Conservation (phyloP, 1,140 invertebrate species). For the Leptinotarsa lineolata region DNA sequence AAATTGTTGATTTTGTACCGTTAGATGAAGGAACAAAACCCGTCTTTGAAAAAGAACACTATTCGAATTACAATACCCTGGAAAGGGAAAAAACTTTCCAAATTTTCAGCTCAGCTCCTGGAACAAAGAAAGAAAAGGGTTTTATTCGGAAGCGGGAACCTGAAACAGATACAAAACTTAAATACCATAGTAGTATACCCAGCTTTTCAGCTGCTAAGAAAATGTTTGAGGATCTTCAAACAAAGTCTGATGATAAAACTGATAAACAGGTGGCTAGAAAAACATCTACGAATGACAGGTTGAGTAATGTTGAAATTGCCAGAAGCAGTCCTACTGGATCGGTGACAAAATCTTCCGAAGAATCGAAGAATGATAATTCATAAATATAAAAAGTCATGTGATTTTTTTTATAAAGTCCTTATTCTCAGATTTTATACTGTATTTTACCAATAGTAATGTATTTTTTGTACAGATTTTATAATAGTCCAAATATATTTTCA, state of each 20-base stretch:
- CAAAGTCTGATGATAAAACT: conserved; percentile 4
- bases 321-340: not conserved
- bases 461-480: too few relatives aligned
- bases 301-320: not conserved
- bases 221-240: conserved; percentile 32
- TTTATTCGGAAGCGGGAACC: not conserved
- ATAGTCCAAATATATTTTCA: too few relatives aligned
- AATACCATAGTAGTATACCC: conserved; percentile 12
- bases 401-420: too few relatives aligned
- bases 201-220: conserved; percentile 39
- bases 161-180: conserved; percentile 5
- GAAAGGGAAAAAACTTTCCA: conserved; percentile 39
- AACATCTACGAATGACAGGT: not conserved
- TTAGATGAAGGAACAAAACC: conserved; percentile 36
- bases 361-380: not conserved
- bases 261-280: not conserved
- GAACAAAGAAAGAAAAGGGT: not conserved
- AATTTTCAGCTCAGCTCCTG: conserved; percentile 29
- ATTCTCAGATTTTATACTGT: too few relatives aligned
- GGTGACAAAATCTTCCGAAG: not conserved
- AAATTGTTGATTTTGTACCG: conserved; percentile 40
- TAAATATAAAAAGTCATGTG: too few relatives aligned
- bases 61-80: conserved; percentile 29
- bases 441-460: too few relatives aligned
- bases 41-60: conserved; percentile 27